Base-by-base conservation (phyloP, 2,888 invertebrate species). In the Pyrrhosoma nymphula region DNA sequence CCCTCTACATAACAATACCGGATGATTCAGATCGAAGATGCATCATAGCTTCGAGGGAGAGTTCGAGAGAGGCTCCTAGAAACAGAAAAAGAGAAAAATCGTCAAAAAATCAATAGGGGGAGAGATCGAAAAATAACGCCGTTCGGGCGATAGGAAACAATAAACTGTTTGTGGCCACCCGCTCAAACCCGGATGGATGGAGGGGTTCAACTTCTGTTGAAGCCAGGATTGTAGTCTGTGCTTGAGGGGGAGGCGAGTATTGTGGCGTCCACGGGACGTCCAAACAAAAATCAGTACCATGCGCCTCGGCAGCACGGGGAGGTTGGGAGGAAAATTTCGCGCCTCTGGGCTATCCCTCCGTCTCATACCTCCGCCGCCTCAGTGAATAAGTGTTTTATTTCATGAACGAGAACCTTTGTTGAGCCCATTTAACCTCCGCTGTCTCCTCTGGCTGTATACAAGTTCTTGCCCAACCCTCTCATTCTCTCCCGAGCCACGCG, bases 341-440 rank as follows among this genome's bases (percentile, higher is more conserved):
- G 93, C 93, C 93, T 93, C 93, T 20, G 93, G 93, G 93, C 47
- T 60, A 8, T n/a, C 12, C 93, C 69, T 47, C 16, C 69, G 63
- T 93, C 93, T 35, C 82, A 16, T 47, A 63, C 47, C 93, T 75
- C n/a, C 93, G 35, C 6, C 93, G 82, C 6, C 82, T 35, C 18
- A 35, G 93, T 93, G 69, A 93, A 93, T 93, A 93, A 93, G 93
- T 93, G 93, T 93, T 93, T 93, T 69, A 47, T 93, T 93, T 55
- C 93, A 93, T 93, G 93, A 93, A 93, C 93, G 93, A 82, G 75
- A 47, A 47, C 69, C 93, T 93, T 93, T 93, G 93, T 93, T 75
- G 93, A 93, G 69, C 93, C 93, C 69, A 93, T 93, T 93, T 93
- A 93, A 93, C 93, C 93, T 93, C 69, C 82, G 26, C 93, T 93